Evolutionary conservation across 2,797 vertebrate genomes (phyloP), one percentile per base, ranked within the genome.

Genomic region (Linurgus olivaceus): DNA sequence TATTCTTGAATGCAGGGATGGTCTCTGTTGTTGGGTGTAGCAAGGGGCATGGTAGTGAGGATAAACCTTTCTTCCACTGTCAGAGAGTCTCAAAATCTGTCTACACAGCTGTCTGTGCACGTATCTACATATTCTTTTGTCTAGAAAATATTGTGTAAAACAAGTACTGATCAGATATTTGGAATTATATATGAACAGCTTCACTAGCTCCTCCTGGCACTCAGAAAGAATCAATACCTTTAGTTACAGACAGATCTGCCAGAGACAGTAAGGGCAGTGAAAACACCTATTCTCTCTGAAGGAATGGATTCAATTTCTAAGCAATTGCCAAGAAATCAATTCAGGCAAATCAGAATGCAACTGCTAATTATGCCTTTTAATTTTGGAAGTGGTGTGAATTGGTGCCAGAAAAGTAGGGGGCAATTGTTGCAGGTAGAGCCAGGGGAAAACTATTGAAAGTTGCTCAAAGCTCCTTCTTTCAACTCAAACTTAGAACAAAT

Each of bases 301-400:
- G 21, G 72, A 85, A 96, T 87, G 74, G 89, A 93, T 92, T 61
- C 24, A 37, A 38, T 89, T 95, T 89, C 78, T 91, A 87, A 89
- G 66, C 29, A 90, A 75, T 70, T 92, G 33, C 62, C 70, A 66
- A 75, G 62, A 90, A 94, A 95, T 94, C 83, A 81, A 58, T 94
- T 65, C 61, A 72, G 48, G 35, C 6, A 88, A 91, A 77, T 58
- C 57, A 73, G 51, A 88, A 91, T 48, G 58, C 0, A 5, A 47
- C 62, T 75, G 38, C 28, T 96, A 95, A 95, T 94, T 95, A 70
- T 48, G 11, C 23, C 40, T 68, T 84, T 86, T 92, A 14, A 74
- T 90, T 94, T 82, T 88, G 55, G 71, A 92, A 94, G 52, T 19
- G 17, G 24, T 59, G 55, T 76, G 77, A 84, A 76, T 92, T 86